Conservation (phyloP, 2,113 vertebrate species). For the Atractosteus spatula region DNA sequence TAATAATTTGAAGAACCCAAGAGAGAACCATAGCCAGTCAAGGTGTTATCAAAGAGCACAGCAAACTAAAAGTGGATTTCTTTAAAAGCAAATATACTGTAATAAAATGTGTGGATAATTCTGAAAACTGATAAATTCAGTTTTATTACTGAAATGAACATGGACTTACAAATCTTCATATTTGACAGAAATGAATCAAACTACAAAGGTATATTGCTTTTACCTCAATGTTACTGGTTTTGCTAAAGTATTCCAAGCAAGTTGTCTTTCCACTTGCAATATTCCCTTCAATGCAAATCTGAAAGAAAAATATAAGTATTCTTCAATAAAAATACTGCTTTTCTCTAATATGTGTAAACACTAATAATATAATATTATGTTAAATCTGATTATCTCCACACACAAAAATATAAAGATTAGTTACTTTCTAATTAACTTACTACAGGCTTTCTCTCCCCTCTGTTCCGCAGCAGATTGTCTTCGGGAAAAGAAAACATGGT, state of each 20-base stretch:
- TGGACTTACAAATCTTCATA: too few relatives aligned
- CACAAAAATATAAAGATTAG: neutral
- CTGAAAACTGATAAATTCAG: too few relatives aligned
- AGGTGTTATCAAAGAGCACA: too few relatives aligned
- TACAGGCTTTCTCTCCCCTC: slow-evolving; percentile 46
- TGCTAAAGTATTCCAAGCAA: slow-evolving; percentile 87
- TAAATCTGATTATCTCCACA: neutral
- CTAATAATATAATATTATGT: neutral
- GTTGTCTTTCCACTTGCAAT: slow-evolving; percentile 95
- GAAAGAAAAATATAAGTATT: slow-evolving; percentile 18
- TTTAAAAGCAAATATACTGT: too few relatives aligned
- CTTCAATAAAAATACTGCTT: neutral
- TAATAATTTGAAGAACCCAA: too few relatives aligned
- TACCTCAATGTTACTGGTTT: slow-evolving; percentile 78
- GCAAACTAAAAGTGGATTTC: too few relatives aligned
- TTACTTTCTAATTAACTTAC: slow-evolving; percentile 37
- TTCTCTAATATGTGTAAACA: neutral
- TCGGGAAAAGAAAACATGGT: slow-evolving; percentile 51
- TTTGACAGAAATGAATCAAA: too few relatives aligned
- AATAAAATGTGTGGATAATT: too few relatives aligned
- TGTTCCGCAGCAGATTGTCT: slow-evolving; percentile 54
- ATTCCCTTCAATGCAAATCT: slow-evolving; percentile 92
- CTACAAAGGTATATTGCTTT: too few relatives aligned
- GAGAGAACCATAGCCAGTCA: too few relatives aligned
- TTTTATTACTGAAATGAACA: too few relatives aligned